These are phyloP conservation scores for Gymnoscelis rufifasciata DNA, from an alignment of 2,888 invertebrate genomes.

Conservation along the genomic window DNA sequence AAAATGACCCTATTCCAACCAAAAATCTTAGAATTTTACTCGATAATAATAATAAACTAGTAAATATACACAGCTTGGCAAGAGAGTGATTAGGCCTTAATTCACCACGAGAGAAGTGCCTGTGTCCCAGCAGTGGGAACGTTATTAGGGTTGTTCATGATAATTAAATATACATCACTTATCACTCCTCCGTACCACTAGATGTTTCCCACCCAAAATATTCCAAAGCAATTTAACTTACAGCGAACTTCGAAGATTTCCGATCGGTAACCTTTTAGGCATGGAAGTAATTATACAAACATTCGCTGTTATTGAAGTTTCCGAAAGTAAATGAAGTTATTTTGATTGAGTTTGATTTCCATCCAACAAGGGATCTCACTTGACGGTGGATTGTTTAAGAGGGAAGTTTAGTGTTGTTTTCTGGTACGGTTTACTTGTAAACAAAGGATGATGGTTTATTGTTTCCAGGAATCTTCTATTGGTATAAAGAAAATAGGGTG, in stretches of 20 bases:
- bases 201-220: slow-evolving; percentile 35
- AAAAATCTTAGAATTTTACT: too few species aligned
- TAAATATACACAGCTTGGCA: too few species aligned
- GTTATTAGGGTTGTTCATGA: too few species aligned
- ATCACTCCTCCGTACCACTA: slow-evolving; percentile 3
- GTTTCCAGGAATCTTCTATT: too few species aligned
- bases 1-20: too few species aligned
- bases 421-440: background rate
- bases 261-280: slow-evolving; percentile 44
- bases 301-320: slow-evolving; percentile 24
- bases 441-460: background rate
- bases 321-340: slow-evolving; percentile 12
- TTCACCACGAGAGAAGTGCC: too few species aligned
- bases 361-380: slow-evolving; percentile 9
- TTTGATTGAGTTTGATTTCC: slow-evolving; percentile 15
- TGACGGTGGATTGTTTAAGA: slow-evolving; percentile 1
- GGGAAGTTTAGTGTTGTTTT: background rate
- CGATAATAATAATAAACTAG: too few species aligned
- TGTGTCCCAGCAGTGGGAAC: too few species aligned
- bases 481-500: too few species aligned
- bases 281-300: slow-evolving; percentile 46
- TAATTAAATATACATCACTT: too few species aligned
- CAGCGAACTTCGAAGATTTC: slow-evolving; percentile 43
- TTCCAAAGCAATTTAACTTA: slow-evolving; percentile 53
- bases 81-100: too few species aligned